A percentile compares a stretch with the other conserved stretches of the same genome.
These are phyloP conservation scores for Aphaenogaster rudis DNA, from an alignment of 1,140 invertebrate genomes.

Conservation along the genomic window DNA sequence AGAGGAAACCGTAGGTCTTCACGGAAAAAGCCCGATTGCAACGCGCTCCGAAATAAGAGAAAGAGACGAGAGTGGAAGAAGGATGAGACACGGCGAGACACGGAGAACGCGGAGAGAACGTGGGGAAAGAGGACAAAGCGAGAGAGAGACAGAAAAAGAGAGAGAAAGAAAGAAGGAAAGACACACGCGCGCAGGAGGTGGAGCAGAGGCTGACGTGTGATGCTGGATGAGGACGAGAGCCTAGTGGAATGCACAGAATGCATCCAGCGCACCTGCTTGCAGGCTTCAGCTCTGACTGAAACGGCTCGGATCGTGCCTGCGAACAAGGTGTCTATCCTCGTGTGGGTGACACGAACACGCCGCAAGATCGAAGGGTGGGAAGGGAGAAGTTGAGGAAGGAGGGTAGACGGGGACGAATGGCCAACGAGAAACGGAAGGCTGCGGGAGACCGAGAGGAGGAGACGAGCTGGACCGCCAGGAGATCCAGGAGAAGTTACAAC, in stretches of 20 bases:
- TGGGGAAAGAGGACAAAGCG: background rate
- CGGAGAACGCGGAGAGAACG: background rate
- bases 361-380: background rate
- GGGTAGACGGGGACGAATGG: background rate
- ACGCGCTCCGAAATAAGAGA: conserved; percentile 30
- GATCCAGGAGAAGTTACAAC: conserved; percentile 33
- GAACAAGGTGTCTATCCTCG: conserved; percentile 39
- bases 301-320: conserved; percentile 60
- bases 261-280: conserved; percentile 77
- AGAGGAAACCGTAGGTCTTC: conserved; percentile 42
- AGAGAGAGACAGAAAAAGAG: background rate
- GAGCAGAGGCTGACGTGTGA: conserved; percentile 73
- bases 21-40: conserved; percentile 47
- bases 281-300: conserved; percentile 72
- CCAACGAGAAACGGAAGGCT: background rate
- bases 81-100: background rate
- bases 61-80: background rate
- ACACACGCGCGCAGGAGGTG: conserved; percentile 51
- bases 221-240: conserved; percentile 75
- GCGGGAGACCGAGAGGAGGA: conserved; percentile 11
- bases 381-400: background rate
- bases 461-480: conserved; percentile 30
- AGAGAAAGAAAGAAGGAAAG: conserved; percentile 22
- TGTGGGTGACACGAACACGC: conserved; percentile 62
- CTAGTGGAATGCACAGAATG: conserved; percentile 78